Conservation (phyloP, 2,797 vertebrate species). For the Triplophysa bombifrons region DNA sequence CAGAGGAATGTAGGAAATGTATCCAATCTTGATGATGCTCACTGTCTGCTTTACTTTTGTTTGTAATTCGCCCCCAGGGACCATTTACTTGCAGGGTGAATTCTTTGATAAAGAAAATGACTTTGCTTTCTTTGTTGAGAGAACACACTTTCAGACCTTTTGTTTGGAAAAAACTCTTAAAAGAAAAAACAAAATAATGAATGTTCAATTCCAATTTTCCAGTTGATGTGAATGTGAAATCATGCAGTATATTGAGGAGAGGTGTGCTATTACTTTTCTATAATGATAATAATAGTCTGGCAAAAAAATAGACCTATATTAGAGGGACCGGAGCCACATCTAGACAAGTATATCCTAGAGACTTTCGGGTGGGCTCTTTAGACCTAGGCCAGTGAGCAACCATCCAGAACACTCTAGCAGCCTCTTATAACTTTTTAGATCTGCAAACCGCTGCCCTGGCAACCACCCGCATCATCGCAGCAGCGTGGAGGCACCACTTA, state of each 20-base stretch:
- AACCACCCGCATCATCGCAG: not conserved
- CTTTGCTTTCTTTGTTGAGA: slow-evolving; percentile 48
- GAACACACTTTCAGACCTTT: slow-evolving; percentile 25
- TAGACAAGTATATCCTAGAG: not conserved
- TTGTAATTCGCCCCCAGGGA: slow-evolving; percentile 42
- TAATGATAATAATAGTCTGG: not conserved
- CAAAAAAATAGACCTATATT: not conserved
- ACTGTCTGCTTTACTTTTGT: slow-evolving; percentile 50
- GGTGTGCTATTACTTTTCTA: not conserved
- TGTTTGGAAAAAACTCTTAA: not conserved
- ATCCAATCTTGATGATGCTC: slow-evolving; percentile 56
- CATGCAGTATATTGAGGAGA: not conserved
- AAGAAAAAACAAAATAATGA: too few species aligned
- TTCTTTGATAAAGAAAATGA: slow-evolving; percentile 51
- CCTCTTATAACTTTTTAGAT: not conserved
- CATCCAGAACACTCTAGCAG: not conserved
- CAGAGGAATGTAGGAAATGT: slow-evolving; percentile 63
- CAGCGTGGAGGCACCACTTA: not conserved
- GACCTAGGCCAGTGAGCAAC: not conserved
- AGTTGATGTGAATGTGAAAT: not conserved
- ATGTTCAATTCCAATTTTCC: not conserved
- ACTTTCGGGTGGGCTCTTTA: not conserved
- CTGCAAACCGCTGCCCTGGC: not conserved
- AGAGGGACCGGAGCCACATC: not conserved
- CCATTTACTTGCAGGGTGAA: slow-evolving; percentile 51